Percentiles rank a stretch among this genome's conserved stretches.
Evolutionary conservation across 2,797 vertebrate species (phyloP).

Genomic region (Acanthurus tractus): DNA sequence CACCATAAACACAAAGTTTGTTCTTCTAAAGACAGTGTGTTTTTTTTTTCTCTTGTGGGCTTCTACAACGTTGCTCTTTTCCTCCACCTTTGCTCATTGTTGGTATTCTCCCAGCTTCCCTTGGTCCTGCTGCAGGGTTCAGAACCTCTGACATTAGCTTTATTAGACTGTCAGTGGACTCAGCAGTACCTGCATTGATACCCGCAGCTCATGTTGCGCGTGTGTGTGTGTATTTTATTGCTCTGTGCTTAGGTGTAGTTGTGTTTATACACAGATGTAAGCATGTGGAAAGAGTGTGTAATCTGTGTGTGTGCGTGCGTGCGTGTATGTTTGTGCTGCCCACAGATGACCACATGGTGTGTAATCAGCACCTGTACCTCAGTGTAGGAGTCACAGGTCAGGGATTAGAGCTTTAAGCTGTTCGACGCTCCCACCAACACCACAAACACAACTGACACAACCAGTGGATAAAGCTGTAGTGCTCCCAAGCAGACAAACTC

Average conservation of each 20-base stretch:
- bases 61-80: slow-evolving; percentile 16
- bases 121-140: slow-evolving; percentile 56
- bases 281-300: neutral
- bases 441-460: slow-evolving; percentile 36
- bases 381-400: slow-evolving; percentile 57
- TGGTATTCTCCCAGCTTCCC: slow-evolving; percentile 33
- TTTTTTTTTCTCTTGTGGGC: neutral
- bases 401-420: slow-evolving; percentile 49
- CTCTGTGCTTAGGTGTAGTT: neutral
- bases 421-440: slow-evolving; percentile 25
- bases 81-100: slow-evolving; percentile 16
- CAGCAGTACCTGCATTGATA: slow-evolving; percentile 69
- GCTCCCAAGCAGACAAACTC: slow-evolving; percentile 30
- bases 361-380: slow-evolving; percentile 53
- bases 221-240: slow-evolving; percentile 21
- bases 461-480: slow-evolving; percentile 53
- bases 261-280: neutral
- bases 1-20: neutral
- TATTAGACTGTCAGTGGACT: slow-evolving; percentile 71
- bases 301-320: neutral
- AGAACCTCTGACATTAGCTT: slow-evolving; percentile 69
- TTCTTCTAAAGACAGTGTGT: neutral
- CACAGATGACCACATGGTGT: slow-evolving; percentile 50
- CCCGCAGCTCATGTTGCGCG: slow-evolving; percentile 38
- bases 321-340: slow-evolving; percentile 19